Percentiles rank a stretch among this genome's conserved stretches.
Conservation (phyloP, 2,888 invertebrate genomes). For the Leptopilina syphax region DNA sequence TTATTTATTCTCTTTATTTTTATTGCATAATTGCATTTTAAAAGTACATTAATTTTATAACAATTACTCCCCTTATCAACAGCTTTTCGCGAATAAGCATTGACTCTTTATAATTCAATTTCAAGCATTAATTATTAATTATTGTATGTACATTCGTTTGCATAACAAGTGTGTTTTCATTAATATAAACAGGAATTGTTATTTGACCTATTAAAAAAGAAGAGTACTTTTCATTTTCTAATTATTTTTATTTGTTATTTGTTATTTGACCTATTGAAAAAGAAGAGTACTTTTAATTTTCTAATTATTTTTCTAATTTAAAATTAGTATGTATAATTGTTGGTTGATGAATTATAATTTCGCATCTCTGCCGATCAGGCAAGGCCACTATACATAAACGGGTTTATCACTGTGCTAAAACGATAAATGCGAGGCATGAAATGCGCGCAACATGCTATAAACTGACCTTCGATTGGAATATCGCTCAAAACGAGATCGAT, state of each 20-base stretch:
- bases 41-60: no score
- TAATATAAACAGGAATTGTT: background rate
- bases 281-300: no score
- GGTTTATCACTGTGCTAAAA: slow-evolving; percentile 24
- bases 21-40: no score
- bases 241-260: no score
- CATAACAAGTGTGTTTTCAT: slow-evolving; percentile 11
- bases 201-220: no score
- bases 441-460: slow-evolving; percentile 17
- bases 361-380: slow-evolving; percentile 16
- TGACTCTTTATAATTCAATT: slow-evolving; percentile 4
- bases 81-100: background rate
- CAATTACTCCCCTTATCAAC: no score
- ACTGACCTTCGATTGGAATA: slow-evolving; percentile 58
- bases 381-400: slow-evolving; percentile 31
- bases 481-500: slow-evolving; percentile 57
- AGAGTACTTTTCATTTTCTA: no score
- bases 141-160: background rate
- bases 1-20: no score
- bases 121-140: background rate
- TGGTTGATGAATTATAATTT: background rate
- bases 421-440: slow-evolving; percentile 32
- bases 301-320: no score
- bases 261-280: no score
- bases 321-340: background rate